Conservation (phyloP, 2,113 vertebrate species). For the Pristiophorus japonicus region DNA sequence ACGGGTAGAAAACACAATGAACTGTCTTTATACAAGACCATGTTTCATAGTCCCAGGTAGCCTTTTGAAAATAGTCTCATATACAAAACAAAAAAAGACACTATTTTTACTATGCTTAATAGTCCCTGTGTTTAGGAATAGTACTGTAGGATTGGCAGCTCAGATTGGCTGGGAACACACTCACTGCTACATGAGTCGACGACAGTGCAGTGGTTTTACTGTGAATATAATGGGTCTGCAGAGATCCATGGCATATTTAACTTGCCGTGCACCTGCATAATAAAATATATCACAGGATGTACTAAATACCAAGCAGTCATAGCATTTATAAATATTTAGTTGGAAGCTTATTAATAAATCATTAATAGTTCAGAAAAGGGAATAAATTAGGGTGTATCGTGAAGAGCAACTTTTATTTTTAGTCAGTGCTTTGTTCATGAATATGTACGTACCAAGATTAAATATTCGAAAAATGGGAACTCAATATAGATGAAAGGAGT, state of each 20-base stretch:
- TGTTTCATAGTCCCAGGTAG: too few species aligned
- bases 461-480: background rate
- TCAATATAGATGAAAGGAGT: background rate
- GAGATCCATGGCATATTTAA: background rate
- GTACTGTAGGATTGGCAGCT: background rate
- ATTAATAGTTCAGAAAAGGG: background rate
- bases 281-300: background rate
- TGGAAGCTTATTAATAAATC: background rate
- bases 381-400: background rate
- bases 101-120: background rate
- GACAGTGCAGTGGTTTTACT: background rate
- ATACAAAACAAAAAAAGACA: too few species aligned
- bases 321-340: background rate
- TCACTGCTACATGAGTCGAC: background rate
- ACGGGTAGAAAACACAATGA: too few species aligned
- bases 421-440: background rate
- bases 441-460: background rate
- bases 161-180: background rate
- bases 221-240: background rate
- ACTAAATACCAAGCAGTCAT: background rate
- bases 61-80: too few species aligned
- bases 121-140: background rate
- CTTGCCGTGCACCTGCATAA: background rate
- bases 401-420: background rate
- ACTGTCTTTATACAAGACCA: too few species aligned